phyloP scores from a whole-genome alignment of 2,113 vertebrate genomes.

The Mastomys coucha region DNA sequence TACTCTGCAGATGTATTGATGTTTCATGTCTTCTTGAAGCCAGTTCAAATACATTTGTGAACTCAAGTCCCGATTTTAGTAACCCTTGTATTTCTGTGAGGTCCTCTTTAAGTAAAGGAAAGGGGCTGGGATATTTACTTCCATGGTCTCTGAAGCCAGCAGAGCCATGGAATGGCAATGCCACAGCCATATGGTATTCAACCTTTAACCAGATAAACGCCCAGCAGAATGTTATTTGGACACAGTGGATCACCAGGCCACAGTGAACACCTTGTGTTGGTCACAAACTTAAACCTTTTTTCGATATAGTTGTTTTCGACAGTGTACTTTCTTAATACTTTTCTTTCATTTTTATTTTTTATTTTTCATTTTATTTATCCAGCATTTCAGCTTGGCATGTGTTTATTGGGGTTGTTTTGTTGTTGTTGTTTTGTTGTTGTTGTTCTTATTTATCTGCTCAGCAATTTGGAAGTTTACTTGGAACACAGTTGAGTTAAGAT shows the following conservation, averaged over 20 bases:
- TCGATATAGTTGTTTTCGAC: slow-evolving; percentile 40
- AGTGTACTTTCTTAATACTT: slow-evolving; percentile 31
- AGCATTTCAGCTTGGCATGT: slow-evolving; percentile 59
- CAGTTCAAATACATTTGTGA: slow-evolving; percentile 84
- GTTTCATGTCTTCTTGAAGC: slow-evolving; percentile 85
- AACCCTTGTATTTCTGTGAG: slow-evolving; percentile 75
- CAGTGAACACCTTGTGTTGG: background rate
- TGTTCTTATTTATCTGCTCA: slow-evolving; percentile 61
- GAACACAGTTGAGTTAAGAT: slow-evolving; percentile 79
- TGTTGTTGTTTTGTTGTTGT: background rate
- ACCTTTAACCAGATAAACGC: background rate
- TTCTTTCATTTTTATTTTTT: background rate
- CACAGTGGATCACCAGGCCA: background rate
- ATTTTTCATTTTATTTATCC: slow-evolving; percentile 16
- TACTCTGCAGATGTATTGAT: slow-evolving; percentile 88
- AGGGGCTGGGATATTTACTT: slow-evolving; percentile 32
- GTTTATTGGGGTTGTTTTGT: background rate
- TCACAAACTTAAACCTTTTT: slow-evolving; percentile 30
- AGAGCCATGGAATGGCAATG: background rate
- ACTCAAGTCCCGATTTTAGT: slow-evolving; percentile 77
- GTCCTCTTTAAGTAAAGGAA: slow-evolving; percentile 16
- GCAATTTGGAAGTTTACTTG: slow-evolving; percentile 78
- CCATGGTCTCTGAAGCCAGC: background rate
- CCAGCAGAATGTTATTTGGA: background rate
- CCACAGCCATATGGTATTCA: background rate